phyloP scores from a whole-genome alignment of 2,113 vertebrate genomes.

The Petrocephalus microphthalmus region DNA sequence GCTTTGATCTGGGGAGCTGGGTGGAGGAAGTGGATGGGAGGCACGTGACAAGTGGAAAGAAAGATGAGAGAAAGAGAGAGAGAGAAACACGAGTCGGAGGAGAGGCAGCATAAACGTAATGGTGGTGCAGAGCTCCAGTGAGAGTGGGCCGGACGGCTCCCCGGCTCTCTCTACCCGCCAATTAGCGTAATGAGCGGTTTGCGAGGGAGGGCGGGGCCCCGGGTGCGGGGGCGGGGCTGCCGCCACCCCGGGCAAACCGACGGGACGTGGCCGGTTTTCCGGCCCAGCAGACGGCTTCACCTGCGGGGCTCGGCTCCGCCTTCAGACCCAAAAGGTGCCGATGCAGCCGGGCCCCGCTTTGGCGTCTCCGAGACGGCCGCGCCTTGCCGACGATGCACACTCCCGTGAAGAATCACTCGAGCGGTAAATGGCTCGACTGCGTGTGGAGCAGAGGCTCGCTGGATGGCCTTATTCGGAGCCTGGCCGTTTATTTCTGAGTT shows the following conservation, averaged over 20 bases:
- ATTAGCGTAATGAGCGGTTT: constrained; percentile 62
- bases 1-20: constrained; percentile 40
- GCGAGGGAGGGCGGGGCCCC: constrained; percentile 32
- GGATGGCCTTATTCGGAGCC: constrained; percentile 7
- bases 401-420: constrained; percentile 3
- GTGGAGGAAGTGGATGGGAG: constrained; percentile 2
- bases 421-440: neutral
- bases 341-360: neutral
- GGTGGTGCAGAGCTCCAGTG: neutral
- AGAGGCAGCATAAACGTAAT: constrained; percentile 9
- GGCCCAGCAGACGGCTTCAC: neutral
- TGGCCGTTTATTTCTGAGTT: constrained; percentile 28
- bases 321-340: neutral
- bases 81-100: constrained; percentile 13
- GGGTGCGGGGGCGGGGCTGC: constrained; percentile 30
- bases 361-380: neutral
- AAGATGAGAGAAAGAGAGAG: constrained; percentile 38
- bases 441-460: neutral
- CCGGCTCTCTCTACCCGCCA: constrained; percentile 44
- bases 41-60: constrained; percentile 18
- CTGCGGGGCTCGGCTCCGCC: no score
- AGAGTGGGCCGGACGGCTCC: constrained; percentile 10
- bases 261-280: neutral
- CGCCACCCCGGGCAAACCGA: neutral
- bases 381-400: neutral